phyloP scores from a whole-genome alignment of 1,140 invertebrate genomes.

The Hesperophylax magnus region DNA sequence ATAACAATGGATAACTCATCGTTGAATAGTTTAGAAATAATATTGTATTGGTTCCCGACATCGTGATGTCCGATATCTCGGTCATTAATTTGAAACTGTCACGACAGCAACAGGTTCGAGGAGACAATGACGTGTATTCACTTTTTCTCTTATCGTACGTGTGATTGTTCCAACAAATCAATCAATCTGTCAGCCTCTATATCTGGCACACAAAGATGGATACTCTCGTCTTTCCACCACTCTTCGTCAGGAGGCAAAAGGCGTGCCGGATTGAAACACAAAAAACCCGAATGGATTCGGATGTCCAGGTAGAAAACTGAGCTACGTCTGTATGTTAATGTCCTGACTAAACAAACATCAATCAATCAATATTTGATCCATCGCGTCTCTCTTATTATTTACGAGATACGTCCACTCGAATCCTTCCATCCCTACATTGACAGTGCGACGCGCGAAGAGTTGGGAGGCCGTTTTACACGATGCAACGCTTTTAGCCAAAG shows the following conservation, averaged over 20 bases:
- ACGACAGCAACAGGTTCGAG: constrained; percentile 35
- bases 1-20: background rate
- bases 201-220: constrained; percentile 49
- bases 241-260: constrained; percentile 38
- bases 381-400: constrained; percentile 17
- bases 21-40: background rate
- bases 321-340: constrained; percentile 57
- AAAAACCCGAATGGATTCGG: constrained; percentile 20
- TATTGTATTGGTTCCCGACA: background rate
- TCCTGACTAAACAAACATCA: constrained; percentile 56
- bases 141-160: constrained; percentile 40
- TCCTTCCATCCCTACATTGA: constrained; percentile 13
- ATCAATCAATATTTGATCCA: constrained; percentile 58
- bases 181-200: constrained; percentile 55
- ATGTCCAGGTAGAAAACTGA: constrained; percentile 52
- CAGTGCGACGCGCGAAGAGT: background rate
- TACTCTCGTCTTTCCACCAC: background rate
- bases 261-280: constrained; percentile 21
- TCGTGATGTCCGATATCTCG: constrained; percentile 44
- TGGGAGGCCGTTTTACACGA: constrained; percentile 24
- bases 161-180: constrained; percentile 57
- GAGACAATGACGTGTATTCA: constrained; percentile 53
- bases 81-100: constrained; percentile 54
- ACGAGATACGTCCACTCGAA: constrained; percentile 33
- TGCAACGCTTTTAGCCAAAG: no score